These are phyloP conservation scores for Pelosia muscerda DNA, from an alignment of 2,888 invertebrate species.

Conservation along the genomic window DNA sequence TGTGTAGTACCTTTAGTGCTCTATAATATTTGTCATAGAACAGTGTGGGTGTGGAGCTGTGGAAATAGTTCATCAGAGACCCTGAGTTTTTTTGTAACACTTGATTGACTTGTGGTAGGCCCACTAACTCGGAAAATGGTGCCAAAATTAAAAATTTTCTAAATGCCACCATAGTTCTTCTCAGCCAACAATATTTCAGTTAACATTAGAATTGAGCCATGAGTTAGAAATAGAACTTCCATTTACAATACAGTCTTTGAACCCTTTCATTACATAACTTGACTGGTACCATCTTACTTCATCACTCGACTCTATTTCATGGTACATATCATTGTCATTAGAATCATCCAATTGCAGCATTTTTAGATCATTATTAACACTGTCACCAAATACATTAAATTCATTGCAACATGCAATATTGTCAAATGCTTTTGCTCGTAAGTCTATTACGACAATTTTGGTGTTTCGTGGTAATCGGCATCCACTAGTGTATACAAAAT, in stretches of 20 bases:
- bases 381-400: constrained; percentile 77
- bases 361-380: constrained; percentile 54
- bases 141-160: background rate
- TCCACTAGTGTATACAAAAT: constrained; percentile 71
- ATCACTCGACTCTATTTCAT: constrained; percentile 74
- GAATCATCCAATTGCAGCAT: constrained; percentile 54
- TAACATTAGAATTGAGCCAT: constrained; percentile 71
- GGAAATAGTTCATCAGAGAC: too few relatives aligned
- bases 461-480: constrained; percentile 73
- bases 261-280: constrained; percentile 85
- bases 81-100: too few relatives aligned
- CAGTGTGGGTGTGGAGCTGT: too few relatives aligned
- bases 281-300: constrained; percentile 84
- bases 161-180: background rate
- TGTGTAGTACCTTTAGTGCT: too few relatives aligned
- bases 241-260: constrained; percentile 86
- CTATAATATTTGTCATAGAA: too few relatives aligned
- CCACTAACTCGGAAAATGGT: background rate
- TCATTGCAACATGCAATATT: constrained; percentile 75
- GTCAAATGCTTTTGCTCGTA: constrained; percentile 60
- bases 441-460: constrained; percentile 73
- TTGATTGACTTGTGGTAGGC: background rate
- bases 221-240: constrained; percentile 84
- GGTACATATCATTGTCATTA: constrained; percentile 52
- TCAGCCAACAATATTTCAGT: background rate